A percentile compares a stretch with the other conserved stretches of the same genome.
These are phyloP conservation scores for Macropodus opercularis DNA, from an alignment of 2,797 vertebrate species.

Conservation along the genomic window DNA sequence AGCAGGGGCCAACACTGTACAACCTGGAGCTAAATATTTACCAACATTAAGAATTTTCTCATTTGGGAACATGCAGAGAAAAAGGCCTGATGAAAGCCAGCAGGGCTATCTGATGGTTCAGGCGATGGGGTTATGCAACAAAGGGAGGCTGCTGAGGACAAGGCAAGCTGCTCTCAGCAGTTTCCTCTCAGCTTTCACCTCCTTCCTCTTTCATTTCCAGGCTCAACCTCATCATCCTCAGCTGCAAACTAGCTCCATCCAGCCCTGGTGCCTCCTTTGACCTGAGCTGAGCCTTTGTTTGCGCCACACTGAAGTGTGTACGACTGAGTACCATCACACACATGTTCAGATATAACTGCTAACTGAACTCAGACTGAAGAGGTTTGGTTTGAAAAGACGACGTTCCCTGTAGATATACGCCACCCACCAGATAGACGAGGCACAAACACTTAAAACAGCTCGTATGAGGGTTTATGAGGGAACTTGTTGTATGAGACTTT, in stretches of 20 bases:
- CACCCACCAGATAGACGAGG: no score
- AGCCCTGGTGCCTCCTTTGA: neutral
- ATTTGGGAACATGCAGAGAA: neutral
- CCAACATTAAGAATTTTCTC: neutral
- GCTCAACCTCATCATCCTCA: neutral
- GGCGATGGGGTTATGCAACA: constrained; percentile 18
- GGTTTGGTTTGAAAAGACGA: no score
- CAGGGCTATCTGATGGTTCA: constrained; percentile 24
- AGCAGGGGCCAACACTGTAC: constrained; percentile 6
- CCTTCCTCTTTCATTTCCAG: neutral
- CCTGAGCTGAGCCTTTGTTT: neutral
- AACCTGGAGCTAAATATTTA: constrained; percentile 30
- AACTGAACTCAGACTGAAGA: no score
- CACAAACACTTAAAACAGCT: no score
- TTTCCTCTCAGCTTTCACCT: constrained; percentile 14
- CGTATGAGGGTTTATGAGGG: no score
- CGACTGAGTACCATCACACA: no score
- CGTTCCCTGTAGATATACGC: no score
- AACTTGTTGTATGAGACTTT: no score
- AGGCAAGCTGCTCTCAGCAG: constrained; percentile 11
- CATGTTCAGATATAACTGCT: no score
- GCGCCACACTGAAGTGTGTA: neutral
- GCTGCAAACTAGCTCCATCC: neutral
- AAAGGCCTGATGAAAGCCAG: constrained; percentile 4
- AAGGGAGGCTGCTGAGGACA: constrained; percentile 3